A percentile compares a stretch with the other conserved stretches of the same genome.
These are phyloP conservation scores for Rhopalosiphum maidis DNA, from an alignment of 1,140 invertebrate genomes.

Conservation along the genomic window DNA sequence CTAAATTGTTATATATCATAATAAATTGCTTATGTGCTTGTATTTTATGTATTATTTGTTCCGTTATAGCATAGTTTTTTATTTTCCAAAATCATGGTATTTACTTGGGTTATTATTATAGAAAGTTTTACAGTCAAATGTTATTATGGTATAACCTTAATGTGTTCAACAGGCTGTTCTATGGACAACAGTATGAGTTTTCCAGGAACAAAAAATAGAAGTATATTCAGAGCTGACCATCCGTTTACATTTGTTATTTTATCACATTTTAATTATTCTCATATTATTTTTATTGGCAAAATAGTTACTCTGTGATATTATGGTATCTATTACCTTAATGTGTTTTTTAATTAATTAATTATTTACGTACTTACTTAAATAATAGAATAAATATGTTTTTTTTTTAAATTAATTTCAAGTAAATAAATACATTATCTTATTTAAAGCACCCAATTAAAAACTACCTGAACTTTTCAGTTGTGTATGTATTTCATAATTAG, in stretches of 20 bases:
- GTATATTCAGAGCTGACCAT: conserved; percentile 6
- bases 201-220: not conserved
- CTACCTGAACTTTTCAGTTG: not conserved
- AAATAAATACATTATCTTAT: not conserved
- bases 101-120: not conserved
- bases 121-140: not conserved
- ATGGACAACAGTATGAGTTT: conserved; percentile 27
- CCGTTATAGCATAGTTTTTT: not conserved
- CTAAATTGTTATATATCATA: not conserved
- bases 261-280: not conserved
- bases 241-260: conserved; percentile 16
- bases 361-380: not conserved
- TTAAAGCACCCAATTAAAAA: not conserved
- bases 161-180: conserved; percentile 5
- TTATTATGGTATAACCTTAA: not conserved
- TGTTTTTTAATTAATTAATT: not conserved
- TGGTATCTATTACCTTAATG: not conserved
- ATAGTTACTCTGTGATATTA: not conserved
- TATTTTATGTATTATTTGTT: not conserved
- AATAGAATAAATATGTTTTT: not conserved
- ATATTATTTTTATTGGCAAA: conserved; percentile 19
- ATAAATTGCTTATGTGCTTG: not conserved
- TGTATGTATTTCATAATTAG: not conserved
- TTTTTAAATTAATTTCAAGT: not conserved
- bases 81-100: not conserved